These are phyloP conservation scores for Sinocyclocheilus maitianheensis DNA, from an alignment of 2,113 vertebrate genomes.

Conservation along the genomic window DNA sequence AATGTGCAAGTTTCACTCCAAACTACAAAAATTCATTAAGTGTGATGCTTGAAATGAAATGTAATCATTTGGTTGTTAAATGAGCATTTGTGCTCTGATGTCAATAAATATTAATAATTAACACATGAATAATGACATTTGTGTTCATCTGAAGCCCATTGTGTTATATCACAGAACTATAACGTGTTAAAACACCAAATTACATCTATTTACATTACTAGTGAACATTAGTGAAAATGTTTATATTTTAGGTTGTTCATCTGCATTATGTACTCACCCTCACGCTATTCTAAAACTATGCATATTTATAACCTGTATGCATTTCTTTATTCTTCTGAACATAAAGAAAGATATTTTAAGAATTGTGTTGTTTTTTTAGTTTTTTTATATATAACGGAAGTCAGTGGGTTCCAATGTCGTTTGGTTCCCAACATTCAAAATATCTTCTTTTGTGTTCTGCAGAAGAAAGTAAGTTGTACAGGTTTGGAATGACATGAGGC, in stretches of 20 bases:
- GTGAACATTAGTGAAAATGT: neutral
- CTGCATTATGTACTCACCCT: too few species aligned
- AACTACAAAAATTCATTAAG: neutral
- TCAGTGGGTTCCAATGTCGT: too few species aligned
- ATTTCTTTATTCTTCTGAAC: too few species aligned
- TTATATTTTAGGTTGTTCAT: too few species aligned
- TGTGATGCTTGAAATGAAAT: neutral
- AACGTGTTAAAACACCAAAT: neutral
- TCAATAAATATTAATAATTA: slow-evolving; percentile 19
- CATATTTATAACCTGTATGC: too few species aligned
- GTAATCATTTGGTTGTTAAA: neutral
- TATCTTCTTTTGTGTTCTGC: too few species aligned
- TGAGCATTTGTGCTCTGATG: neutral
- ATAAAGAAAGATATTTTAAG: too few species aligned
- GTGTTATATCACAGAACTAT: neutral
- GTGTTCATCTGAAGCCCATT: neutral
- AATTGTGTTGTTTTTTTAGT: too few species aligned
- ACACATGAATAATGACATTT: neutral
- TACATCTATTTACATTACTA: neutral
- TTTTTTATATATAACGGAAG: too few species aligned
- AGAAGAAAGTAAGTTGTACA: too few species aligned
- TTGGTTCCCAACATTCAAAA: too few species aligned
- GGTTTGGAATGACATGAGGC: neutral
- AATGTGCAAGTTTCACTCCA: neutral
- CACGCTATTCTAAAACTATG: neutral